Evolutionary conservation across 2,888 invertebrate genomes (phyloP), one percentile per base, ranked within the genome.

Genomic region (Steinernema carpocapsae): DNA sequence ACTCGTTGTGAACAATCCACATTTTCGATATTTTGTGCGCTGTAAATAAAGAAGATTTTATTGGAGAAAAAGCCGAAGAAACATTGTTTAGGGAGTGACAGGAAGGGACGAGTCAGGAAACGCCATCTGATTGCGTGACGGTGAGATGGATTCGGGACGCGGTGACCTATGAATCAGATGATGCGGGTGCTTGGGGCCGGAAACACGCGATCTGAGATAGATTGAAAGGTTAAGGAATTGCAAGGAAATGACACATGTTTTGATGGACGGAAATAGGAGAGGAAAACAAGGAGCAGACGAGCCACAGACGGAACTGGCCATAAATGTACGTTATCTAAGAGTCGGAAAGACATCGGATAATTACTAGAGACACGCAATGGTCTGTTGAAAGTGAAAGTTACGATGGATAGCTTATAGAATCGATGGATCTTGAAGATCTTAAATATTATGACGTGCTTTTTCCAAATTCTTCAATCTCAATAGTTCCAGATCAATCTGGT

Each of bases 41-140:
- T 48, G 48, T 17, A 48, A 48, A 64, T 64, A 64, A 64, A 64
- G 64, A 64, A 37, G 37, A 17, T 64, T 64, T 64, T 64, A 64
- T 64, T 56, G 22, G 14, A 43, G 43, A 43, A n/a, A n/a, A n/a
- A n/a, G n/a, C n/a, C n/a, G n/a, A n/a, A n/a, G n/a, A 37, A 48
- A 3, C 4, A 7, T 3, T 48, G 48, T 48, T 48, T 37, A 10
- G 37, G 10, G 48, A 48, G 48, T 48, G 48, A 48, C 17, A 14
- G 48, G 56, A 56, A 24, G 12, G 43, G 43, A 43, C 56, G 56
- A 17, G 37, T 37, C 4, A 43, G 37, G 10, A 10, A 26, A 64
- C 64, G 32, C 32, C 64, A 32, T 19, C 1, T 19, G 17, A 48
- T 64, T 29, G 64, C 64, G 64, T 64, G 64, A 32, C 64, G 37